Percentiles rank a stretch among this genome's conserved stretches.
phyloP scores from a whole-genome alignment of 2,113 vertebrate species.

The Apodemus sylvaticus region DNA sequence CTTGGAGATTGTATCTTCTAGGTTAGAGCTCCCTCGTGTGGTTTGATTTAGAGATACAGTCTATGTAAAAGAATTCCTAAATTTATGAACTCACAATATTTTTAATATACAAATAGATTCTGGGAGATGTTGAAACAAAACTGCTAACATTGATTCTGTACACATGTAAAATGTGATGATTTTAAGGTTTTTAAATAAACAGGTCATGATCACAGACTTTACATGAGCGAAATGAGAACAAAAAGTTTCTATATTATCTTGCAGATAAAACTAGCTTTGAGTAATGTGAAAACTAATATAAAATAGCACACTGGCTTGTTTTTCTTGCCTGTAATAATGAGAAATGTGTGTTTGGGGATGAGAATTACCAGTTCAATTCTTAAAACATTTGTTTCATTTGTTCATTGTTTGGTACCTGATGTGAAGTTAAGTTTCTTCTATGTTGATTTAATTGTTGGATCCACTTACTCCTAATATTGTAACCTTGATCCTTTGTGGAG shows the following conservation, averaged over 20 bases:
- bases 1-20: conserved; percentile 46
- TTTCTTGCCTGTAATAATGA: background rate
- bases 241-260: background rate
- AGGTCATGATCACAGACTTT: background rate
- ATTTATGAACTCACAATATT: background rate
- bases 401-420: background rate
- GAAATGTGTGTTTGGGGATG: background rate
- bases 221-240: background rate
- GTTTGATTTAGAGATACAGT: background rate
- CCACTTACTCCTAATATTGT: background rate
- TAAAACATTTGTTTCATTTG: background rate
- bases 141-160: background rate
- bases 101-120: background rate
- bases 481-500: background rate
- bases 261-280: background rate
- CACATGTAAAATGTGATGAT: background rate
- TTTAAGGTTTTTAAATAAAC: background rate
- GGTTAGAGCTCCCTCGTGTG: conserved; percentile 84
- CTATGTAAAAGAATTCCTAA: background rate
- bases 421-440: background rate
- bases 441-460: background rate
- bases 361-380: background rate
- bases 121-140: background rate
- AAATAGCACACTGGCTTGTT: background rate
- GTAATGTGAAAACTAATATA: background rate